These are phyloP conservation scores for Penaeus japonicus DNA, from an alignment of 1,140 invertebrate species.

Conservation along the genomic window DNA sequence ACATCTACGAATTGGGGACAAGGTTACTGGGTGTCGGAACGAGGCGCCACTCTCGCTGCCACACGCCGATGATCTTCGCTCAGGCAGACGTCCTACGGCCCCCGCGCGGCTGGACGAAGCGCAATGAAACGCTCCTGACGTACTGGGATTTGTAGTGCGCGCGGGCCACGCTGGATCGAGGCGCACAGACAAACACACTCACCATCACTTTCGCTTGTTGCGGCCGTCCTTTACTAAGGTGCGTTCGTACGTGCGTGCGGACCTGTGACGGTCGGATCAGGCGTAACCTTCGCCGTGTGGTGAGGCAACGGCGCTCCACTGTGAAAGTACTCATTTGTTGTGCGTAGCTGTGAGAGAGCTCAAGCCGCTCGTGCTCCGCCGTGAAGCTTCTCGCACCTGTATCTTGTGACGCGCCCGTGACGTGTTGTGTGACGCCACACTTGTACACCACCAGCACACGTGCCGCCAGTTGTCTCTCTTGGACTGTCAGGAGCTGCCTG, in stretches of 20 bases:
- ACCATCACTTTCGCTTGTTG: slow-evolving; percentile 51
- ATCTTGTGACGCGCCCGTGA: slow-evolving; percentile 1
- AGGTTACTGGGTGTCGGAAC: slow-evolving; percentile 43
- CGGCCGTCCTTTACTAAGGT: slow-evolving; percentile 26
- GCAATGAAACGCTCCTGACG: background rate
- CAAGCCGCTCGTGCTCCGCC: background rate
- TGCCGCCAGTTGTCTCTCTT: too few relatives aligned
- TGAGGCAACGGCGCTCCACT: slow-evolving; percentile 28
- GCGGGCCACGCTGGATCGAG: slow-evolving; percentile 15
- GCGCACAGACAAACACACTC: slow-evolving; percentile 39
- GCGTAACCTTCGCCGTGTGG: slow-evolving; percentile 42
- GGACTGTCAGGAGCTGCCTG: too few relatives aligned
- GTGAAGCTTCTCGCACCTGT: background rate
- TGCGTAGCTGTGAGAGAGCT: slow-evolving; percentile 38
- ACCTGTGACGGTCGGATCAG: slow-evolving; percentile 21
- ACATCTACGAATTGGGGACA: slow-evolving; percentile 44
- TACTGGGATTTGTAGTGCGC: background rate
- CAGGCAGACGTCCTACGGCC: background rate
- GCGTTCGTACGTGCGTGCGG: slow-evolving; percentile 16
- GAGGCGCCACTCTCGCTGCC: slow-evolving; percentile 13
- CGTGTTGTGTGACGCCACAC: background rate
- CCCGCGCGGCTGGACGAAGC: background rate
- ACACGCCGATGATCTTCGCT: slow-evolving; percentile 27
- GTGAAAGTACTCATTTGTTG: slow-evolving; percentile 50
- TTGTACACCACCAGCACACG: background rate